Evolutionary conservation across 2,888 invertebrate genomes (phyloP), one percentile per base, ranked within the genome.

Genomic region (Amphipoea lucens): DNA sequence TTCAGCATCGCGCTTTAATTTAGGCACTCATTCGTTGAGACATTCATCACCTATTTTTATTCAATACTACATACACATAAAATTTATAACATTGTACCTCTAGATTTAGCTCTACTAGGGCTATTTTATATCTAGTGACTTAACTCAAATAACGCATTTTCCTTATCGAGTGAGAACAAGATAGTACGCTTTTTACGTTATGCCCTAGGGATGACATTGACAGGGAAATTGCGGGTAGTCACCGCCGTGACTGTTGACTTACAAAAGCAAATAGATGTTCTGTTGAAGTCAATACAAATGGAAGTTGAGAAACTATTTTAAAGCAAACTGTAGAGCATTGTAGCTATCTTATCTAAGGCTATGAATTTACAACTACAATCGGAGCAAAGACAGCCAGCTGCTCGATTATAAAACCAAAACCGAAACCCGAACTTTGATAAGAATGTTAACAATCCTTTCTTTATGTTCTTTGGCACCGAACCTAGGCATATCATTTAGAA

Each of bases 201-300:
- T 68, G 12, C 77, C 45, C 82, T n/a, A 69, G 87, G 60, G 86
- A 84, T 69, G 51, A 29, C n/a, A 81, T 82, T 71, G 83, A 77
- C 74, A 71, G 63, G 79, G 76, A 85, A 87, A 90, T 88, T 84
- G 78, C 72, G 79, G 78, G 63, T 70, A 66, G 75, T 80, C 76
- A 79, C 78, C 42, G 69, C 23, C 0, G 14, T 65, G 51, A 66
- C 60, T 67, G 65, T 71, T 71, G 14, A 62, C 54, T 75, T 72
- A 68, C 65, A 73, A 77, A 51, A 65, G 70, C 40, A 80, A 79
- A 86, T 69, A 68, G 40, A 70, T 73, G 65, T 57, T 75, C 36
- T 62, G 23, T 54, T 66, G 45, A 51, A 68, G 11, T 23, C 4
- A 57, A 54, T 23, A 54, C n/a, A 71, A 71, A 63, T 57, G 7